Conservation (phyloP, 2,888 invertebrate species). For the Pyrrhia umbra region DNA sequence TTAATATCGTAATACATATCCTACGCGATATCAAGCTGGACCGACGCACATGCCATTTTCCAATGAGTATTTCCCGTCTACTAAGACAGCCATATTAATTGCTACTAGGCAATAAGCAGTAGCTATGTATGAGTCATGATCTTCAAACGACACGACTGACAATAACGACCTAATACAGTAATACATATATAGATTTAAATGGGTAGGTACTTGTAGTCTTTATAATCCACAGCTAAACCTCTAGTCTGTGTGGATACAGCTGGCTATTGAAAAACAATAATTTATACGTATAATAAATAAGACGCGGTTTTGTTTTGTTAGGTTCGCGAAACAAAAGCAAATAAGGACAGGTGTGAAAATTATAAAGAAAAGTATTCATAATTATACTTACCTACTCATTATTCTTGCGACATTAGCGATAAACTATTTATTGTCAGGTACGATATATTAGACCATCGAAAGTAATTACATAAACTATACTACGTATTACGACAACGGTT, state of each 20-base stretch:
- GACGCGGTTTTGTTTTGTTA: constrained; percentile 10
- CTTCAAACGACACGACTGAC: not conserved
- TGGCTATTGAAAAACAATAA: constrained; percentile 8
- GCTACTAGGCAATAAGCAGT: not conserved
- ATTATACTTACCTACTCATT: not conserved
- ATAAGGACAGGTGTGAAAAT: not conserved
- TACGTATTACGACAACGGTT: no score
- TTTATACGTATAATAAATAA: not conserved
- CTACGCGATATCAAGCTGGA: no score
- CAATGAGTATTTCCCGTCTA: not conserved
- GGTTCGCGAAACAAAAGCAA: not conserved
- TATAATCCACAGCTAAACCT: not conserved
- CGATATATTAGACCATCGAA: no score
- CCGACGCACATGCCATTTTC: not conserved
- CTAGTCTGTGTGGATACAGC: constrained; percentile 16
- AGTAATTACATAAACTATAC: no score
- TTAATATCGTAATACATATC: no score
- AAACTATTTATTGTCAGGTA: not conserved
- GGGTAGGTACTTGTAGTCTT: not conserved
- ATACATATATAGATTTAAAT: not conserved
- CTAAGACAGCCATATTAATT: not conserved
- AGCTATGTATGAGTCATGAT: not conserved
- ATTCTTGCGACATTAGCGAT: not conserved
- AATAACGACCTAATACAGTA: not conserved
- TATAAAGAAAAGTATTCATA: not conserved